Conservation (phyloP, 2,113 vertebrate species). For the Bothrops jararaca region DNA sequence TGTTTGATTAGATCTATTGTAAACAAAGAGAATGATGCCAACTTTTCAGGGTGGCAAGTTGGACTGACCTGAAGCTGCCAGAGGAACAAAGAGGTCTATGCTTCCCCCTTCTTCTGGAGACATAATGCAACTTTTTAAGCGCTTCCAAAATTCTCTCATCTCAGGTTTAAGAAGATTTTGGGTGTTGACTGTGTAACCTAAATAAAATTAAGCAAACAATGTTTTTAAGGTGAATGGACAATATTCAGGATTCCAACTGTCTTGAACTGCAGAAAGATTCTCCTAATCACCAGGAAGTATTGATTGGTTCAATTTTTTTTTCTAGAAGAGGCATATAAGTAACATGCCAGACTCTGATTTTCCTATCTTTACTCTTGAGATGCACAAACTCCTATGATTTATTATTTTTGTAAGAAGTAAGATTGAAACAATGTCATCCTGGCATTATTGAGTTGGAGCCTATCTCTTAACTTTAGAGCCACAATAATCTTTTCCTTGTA, state of each 20-base stretch:
- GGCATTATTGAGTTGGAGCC: neutral
- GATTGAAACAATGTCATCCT: neutral
- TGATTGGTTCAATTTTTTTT: neutral
- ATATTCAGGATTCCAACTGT: neutral
- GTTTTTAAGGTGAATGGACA: neutral
- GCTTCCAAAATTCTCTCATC: conserved; percentile 82
- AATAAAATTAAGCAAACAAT: conserved; percentile 13
- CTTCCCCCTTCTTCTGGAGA: conserved; percentile 70
- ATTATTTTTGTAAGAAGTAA: neutral
- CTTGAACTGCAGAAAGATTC: neutral
- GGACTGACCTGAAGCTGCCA: conserved; percentile 80
- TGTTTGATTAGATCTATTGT: neutral
- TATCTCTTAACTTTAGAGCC: neutral
- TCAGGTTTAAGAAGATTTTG: conserved; percentile 70
- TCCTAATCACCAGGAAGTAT: neutral
- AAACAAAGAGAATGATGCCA: neutral
- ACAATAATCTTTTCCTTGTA: neutral
- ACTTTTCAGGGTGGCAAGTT: neutral
- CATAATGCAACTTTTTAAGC: conserved; percentile 68
- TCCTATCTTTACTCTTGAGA: neutral
- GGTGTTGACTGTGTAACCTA: conserved; percentile 72
- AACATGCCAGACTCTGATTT: neutral
- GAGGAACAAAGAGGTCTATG: conserved; percentile 78
- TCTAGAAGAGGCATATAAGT: neutral
- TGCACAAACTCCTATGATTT: neutral